Evolutionary conservation across 2,888 invertebrate species (phyloP).

Genomic region (Carabus problematicus): DNA sequence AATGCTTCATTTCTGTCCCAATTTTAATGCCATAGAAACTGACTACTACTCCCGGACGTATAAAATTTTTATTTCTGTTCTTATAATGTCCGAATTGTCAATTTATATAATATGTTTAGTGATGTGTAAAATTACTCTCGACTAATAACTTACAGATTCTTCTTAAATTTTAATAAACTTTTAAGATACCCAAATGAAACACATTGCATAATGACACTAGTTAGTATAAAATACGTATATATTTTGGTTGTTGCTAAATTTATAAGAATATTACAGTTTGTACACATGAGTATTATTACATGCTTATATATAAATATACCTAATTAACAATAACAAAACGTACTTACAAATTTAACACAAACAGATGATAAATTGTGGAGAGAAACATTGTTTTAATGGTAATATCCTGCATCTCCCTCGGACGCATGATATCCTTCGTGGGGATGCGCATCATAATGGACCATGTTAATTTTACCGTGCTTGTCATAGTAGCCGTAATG

Average conservation of each 20-base stretch:
- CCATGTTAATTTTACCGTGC: slow-evolving; percentile 75
- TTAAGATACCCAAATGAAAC: background rate
- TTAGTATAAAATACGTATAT: slow-evolving; percentile 37
- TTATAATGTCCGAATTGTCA: background rate
- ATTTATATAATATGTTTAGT: background rate
- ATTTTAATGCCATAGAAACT: too few species aligned
- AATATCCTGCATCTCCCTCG: slow-evolving; percentile 50
- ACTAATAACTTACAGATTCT: too few species aligned
- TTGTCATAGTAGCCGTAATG: slow-evolving; percentile 83
- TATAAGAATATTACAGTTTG: slow-evolving; percentile 35
- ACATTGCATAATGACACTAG: background rate
- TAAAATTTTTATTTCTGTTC: too few species aligned
- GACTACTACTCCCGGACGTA: too few species aligned
- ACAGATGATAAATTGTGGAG: slow-evolving; percentile 16
- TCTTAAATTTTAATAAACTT: too few species aligned
- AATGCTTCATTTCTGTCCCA: too few species aligned
- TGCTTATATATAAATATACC: slow-evolving; percentile 34
- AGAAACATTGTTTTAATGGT: slow-evolving; percentile 26
- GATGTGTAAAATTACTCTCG: too few species aligned
- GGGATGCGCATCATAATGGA: slow-evolving; percentile 78
- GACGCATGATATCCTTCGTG: slow-evolving; percentile 71
- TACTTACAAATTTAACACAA: slow-evolving; percentile 21
- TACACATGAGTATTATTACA: slow-evolving; percentile 33
- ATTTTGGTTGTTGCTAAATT: slow-evolving; percentile 41
- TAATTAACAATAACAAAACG: slow-evolving; percentile 42